Evolutionary conservation across 2,113 vertebrate species (phyloP).

Genomic region (Cyphomyrus discorhynchus): DNA sequence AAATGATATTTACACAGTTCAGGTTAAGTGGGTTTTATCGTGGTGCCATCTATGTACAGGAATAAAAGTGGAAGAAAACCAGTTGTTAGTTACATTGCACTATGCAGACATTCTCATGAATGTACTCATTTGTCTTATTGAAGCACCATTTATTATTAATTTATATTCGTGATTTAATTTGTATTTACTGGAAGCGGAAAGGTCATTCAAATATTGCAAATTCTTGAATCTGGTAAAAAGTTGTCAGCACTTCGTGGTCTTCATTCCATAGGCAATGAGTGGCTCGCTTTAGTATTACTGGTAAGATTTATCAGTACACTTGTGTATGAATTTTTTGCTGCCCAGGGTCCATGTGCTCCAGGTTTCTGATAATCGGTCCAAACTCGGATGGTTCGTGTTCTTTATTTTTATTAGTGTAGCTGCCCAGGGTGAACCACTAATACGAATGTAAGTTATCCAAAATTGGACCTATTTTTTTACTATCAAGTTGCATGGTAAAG

Average conservation of each 20-base stretch:
- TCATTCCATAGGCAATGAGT: not conserved
- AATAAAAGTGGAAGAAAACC: not conserved
- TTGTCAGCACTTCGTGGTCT: not conserved
- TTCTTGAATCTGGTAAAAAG: not conserved
- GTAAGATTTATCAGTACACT: not conserved
- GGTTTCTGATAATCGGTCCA: not conserved
- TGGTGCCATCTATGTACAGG: not conserved
- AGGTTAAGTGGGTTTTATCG: not conserved
- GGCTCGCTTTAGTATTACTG: not conserved
- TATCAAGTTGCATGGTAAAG: not conserved
- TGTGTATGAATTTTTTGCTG: not conserved
- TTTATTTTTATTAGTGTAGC: not conserved
- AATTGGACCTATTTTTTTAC: not conserved
- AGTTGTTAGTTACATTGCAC: not conserved
- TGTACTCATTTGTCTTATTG: not conserved
- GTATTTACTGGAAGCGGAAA: not conserved
- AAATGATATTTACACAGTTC: not conserved
- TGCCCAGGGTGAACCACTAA: not conserved
- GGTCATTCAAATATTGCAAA: not conserved
- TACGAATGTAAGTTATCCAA: not conserved
- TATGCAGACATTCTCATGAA: not conserved
- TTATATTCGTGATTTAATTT: not conserved
- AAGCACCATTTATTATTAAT: not conserved
- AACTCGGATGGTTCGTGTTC: not conserved
- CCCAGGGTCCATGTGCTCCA: not conserved